Evolutionary conservation across 2,113 vertebrate species (phyloP).

Genomic region (Gymnocephalus cernua): DNA sequence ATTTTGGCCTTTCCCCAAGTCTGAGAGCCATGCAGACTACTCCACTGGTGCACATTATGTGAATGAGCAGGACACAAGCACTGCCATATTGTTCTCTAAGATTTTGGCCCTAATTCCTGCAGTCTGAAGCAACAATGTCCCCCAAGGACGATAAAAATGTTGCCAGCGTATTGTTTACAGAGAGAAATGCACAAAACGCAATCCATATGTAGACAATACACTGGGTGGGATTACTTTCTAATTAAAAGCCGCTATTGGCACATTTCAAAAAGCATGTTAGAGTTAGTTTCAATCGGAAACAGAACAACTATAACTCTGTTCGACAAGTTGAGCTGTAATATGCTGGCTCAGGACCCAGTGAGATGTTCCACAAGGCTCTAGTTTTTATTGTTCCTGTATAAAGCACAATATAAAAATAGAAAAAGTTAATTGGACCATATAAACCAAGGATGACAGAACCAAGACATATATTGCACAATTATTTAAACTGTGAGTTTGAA

Average conservation of each 20-base stretch:
- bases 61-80: conserved; percentile 59
- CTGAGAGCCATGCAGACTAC: conserved; percentile 50
- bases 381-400: not conserved
- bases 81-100: conserved; percentile 70
- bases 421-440: conserved; percentile 14
- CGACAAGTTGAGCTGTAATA: conserved; percentile 40
- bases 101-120: conserved; percentile 67
- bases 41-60: conserved; percentile 66
- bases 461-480: not conserved
- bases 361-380: conserved; percentile 2
- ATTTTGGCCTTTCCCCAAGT: conserved; percentile 66
- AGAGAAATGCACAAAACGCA: conserved; percentile 50
- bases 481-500: not conserved
- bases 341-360: conserved; percentile 30
- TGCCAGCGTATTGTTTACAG: conserved; percentile 70
- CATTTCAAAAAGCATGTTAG: conserved; percentile 36
- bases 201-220: conserved; percentile 66
- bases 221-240: conserved; percentile 53
- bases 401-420: not conserved
- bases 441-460: not conserved
- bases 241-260: conserved; percentile 66
- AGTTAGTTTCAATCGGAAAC: conserved; percentile 33
- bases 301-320: conserved; percentile 17
- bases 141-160: conserved; percentile 45
- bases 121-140: conserved; percentile 55